Conservation (phyloP, 2,797 vertebrate genomes). For the Crotalus adamanteus region DNA sequence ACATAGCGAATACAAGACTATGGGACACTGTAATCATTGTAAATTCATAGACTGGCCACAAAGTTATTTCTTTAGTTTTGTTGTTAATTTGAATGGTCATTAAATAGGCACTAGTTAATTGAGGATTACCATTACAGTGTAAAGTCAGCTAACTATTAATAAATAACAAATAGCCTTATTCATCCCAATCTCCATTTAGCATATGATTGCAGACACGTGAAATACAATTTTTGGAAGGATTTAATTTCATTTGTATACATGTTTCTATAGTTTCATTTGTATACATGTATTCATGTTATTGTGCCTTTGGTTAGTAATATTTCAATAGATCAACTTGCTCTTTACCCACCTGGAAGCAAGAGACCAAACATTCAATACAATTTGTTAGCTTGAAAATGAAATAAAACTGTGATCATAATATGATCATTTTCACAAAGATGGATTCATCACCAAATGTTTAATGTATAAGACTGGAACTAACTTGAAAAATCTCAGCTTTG, state of each 20-base stretch:
- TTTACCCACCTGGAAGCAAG: not conserved
- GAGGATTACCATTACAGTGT: not conserved
- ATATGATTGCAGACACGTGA: not conserved
- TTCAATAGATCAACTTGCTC: not conserved
- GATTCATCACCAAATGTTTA: slow-evolving; percentile 10
- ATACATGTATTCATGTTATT: not conserved
- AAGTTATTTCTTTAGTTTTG: not conserved
- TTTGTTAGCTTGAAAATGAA: not conserved
- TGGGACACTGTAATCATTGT: not conserved
- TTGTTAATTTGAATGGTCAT: not conserved
- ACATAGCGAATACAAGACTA: not conserved
- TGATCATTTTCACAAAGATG: not conserved
- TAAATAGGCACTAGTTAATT: not conserved
- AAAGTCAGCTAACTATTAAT: not conserved
- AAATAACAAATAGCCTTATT: not conserved
- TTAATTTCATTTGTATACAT: not conserved
- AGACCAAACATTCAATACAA: not conserved
- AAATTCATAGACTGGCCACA: not conserved
- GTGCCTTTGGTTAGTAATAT: not conserved
- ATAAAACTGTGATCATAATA: slow-evolving; percentile 2
- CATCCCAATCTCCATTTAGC: not conserved
- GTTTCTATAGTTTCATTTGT: not conserved
- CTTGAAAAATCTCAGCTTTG: slow-evolving; percentile 27
- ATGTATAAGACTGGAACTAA: slow-evolving; percentile 30
- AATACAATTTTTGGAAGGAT: not conserved